Evolutionary conservation across 2,888 invertebrate genomes (phyloP), one percentile per base, ranked within the genome.

Genomic region (Ommatoiulus sabulosus): DNA sequence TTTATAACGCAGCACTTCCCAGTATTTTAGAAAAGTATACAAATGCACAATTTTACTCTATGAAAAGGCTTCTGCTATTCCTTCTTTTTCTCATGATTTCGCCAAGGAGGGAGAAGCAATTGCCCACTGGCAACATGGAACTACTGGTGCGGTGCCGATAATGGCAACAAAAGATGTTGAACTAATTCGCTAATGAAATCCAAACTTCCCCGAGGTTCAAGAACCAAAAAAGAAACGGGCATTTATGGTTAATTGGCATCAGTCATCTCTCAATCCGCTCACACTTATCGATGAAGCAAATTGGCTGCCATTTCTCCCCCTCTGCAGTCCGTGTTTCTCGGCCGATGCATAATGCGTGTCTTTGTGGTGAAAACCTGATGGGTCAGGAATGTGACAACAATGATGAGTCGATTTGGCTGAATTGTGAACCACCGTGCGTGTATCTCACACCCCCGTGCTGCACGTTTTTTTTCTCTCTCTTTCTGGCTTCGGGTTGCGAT

Each of bases 281-380:
- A 0, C 35, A 15, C 35, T 80, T 43, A 43, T 43, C 35, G 80
- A 43, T 24, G 24, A 72, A 24, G 24, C 24, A 72, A 72, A 72
- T 72, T 72, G 72, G 72, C 72, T 10, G 10, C 72, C 63, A 63
- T 63, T 63, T 80, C 12, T 43, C 85, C 17, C 35, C 85, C 43
- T 35, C 85, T 35, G 80, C 35, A 17, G 85, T 85, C 43, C n/a
- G n/a, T 85, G 85, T 35, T 43, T 43, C 85, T 44, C n/a, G 2
- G 48, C 1, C 20, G 17, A 46, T n/a, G 86, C 80, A 86, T 86
- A 44, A 86, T 86, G 86, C 44, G n/a, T 86, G 86, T 86, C 86
- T 86, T 86, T 86, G 86, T 86, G 86, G 86, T 86, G 86, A 86
- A 86, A 86, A 44, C 44, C 86, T 86, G 86, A 86, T 86, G 48